A percentile compares a stretch with the other conserved stretches of the same genome.
These are phyloP conservation scores for Phalacrocorax carbo DNA, from an alignment of 2,113 vertebrate genomes.

Conservation along the genomic window DNA sequence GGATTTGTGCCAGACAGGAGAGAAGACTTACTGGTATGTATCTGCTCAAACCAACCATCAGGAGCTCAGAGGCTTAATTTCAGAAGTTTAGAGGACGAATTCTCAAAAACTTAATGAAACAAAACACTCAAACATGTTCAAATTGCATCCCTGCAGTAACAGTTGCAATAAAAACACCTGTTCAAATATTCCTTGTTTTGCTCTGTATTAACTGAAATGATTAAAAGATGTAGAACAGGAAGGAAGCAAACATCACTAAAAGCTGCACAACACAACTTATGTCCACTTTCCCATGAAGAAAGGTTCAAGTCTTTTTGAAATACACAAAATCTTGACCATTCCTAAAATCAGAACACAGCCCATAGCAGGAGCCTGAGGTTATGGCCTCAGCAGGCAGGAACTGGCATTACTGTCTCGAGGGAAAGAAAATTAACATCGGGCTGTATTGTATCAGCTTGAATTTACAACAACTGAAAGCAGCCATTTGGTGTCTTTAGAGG, in stretches of 20 bases:
- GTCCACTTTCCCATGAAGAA: not conserved
- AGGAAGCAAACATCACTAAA: not conserved
- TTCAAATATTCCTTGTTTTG: not conserved
- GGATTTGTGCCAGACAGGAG: not conserved
- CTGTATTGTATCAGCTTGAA: not conserved
- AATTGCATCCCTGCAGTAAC: not conserved
- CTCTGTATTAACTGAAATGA: not conserved
- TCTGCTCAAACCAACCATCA: not conserved
- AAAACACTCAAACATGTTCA: not conserved
- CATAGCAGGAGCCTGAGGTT: not conserved
- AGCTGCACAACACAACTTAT: not conserved
- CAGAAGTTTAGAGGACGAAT: not conserved
- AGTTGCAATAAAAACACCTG: not conserved
- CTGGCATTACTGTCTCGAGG: not conserved
- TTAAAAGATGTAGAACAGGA: not conserved
- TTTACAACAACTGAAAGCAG: not conserved
- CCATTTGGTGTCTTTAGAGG: not conserved
- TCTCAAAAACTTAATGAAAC: not conserved
- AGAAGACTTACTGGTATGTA: accelerated
- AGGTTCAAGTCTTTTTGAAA: not conserved
- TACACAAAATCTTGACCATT: not conserved
- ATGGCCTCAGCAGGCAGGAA: not conserved
- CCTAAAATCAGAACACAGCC: not conserved
- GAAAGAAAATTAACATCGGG: not conserved
- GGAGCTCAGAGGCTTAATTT: not conserved